Conservation (phyloP, 2,113 vertebrate genomes). For the Holacanthus passer region DNA sequence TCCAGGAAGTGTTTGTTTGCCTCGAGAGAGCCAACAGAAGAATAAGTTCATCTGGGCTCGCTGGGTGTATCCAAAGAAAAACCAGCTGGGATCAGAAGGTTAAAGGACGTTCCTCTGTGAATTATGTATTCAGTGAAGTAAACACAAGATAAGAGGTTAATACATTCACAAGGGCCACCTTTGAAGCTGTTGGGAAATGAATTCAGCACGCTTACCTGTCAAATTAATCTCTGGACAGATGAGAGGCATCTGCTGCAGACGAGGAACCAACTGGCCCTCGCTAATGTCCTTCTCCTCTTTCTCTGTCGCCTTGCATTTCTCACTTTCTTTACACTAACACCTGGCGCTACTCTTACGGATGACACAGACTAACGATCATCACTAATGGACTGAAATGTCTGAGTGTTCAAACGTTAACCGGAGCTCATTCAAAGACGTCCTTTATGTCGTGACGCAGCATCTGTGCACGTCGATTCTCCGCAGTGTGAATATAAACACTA, state of each 20-base stretch:
- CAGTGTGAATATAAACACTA: constrained; percentile 56
- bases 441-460: constrained; percentile 42
- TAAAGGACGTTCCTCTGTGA: constrained; percentile 56
- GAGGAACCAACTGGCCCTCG: constrained; percentile 40
- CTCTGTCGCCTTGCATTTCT: constrained; percentile 9
- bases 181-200: constrained; percentile 53
- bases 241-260: constrained; percentile 61
- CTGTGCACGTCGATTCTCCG: constrained; percentile 48
- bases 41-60: constrained; percentile 17
- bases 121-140: constrained; percentile 59
- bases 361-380: constrained; percentile 43
- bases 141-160: constrained; percentile 65
- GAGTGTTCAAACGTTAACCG: constrained; percentile 61
- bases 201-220: constrained; percentile 60
- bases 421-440: constrained; percentile 28
- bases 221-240: constrained; percentile 60
- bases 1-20: constrained; percentile 63
- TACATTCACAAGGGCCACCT: constrained; percentile 66
- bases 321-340: constrained; percentile 60
- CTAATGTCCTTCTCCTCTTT: constrained; percentile 16
- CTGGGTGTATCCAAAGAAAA: constrained; percentile 31
- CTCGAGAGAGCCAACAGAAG: constrained; percentile 31
- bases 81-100: constrained; percentile 46
- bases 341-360: constrained; percentile 45
- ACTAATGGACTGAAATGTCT: constrained; percentile 39